Evolutionary conservation across 2,888 invertebrate species (phyloP), one percentile per base, ranked within the genome.

Genomic region (Drosophila cracens): DNA sequence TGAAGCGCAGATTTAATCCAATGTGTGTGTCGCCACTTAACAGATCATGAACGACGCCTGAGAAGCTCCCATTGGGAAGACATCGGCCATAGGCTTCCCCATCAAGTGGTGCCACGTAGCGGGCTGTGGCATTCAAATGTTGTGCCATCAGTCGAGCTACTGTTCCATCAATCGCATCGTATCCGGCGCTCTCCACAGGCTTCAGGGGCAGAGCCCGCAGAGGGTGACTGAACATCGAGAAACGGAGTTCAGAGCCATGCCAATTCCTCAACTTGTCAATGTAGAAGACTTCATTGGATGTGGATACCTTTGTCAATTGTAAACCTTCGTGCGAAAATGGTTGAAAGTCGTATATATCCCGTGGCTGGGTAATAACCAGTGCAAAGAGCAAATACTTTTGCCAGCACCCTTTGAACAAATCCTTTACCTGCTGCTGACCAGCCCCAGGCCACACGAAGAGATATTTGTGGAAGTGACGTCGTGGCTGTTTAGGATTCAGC

Each of bases 401-500:
- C 91, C 92, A 92, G 27, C 91, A 79, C 4, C 74, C 67, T 8
- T 61, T 29, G 11, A 92, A 90, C 2, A 91, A 72, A 0, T 57
- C 13, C 0, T 46, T 59, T 4, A 92, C 53, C 13, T 82, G 73
- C 3, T 59, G n/a, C 25, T 72, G 51, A 8, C 53, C 74, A 0
- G 83, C 80, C 4, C 43, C 62, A 0, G 83, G 80, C 86, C 92
- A 92, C 1, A 91, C 56, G 29, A 92, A 88, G 6, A 91, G 49
- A 71, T 92, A 92, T 56, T 89, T 90, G 36, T 92, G 91, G 3
- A 75, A 64, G 7, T 88, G 86, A n/a, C 90, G 92, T 3, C 69
- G 66, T 0, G 58, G 66, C 63, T 91, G 92, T 10, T 62, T 75
- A 1, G 78, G 69, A 81, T 91, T 92, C 27, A 91, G 34, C 71